These are phyloP conservation scores for Epizoanthus rinbou DNA, from an alignment of 92 coral and sea anemone species.

Conservation along the genomic window DNA sequence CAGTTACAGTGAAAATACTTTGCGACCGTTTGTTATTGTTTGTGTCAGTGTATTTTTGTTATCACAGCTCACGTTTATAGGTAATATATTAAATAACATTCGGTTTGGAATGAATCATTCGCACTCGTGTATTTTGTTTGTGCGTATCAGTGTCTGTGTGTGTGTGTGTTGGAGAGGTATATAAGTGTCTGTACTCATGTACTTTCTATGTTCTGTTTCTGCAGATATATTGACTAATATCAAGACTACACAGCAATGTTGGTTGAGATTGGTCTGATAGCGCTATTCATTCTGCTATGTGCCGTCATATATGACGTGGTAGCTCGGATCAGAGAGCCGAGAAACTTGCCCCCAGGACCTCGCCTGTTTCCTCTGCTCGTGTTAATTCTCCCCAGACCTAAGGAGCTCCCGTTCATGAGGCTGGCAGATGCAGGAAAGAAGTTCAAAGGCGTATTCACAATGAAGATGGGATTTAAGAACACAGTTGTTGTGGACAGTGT, in stretches of 20 bases:
- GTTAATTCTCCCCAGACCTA: conserved; percentile 9
- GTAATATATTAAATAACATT: no score
- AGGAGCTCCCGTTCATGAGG: background rate
- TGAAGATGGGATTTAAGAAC: conserved; percentile 6
- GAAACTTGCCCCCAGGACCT: conserved; percentile 18
- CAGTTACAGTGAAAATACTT: no score
- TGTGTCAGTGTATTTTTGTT: no score
- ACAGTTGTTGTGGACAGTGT: conserved; percentile 3
- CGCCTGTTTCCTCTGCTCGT: conserved; percentile 1
- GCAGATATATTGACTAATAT: no score
- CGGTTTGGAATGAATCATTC: no score
- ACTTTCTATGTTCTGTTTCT: no score
- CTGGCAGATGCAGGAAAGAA: conserved; percentile 17
- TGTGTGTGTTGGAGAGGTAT: no score
- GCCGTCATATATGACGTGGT: background rate
- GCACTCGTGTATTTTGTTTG: no score
- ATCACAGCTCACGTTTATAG: no score
- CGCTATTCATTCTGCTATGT: background rate
- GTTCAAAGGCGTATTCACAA: conserved; percentile 9
- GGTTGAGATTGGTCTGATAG: background rate
- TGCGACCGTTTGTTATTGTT: no score
- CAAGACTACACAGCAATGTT: background rate
- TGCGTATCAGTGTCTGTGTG: no score
- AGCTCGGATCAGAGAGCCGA: conserved; percentile 11
- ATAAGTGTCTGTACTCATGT: no score